These are phyloP conservation scores for Otocyon megalotis DNA, from an alignment of 2,113 vertebrate genomes.

Conservation along the genomic window DNA sequence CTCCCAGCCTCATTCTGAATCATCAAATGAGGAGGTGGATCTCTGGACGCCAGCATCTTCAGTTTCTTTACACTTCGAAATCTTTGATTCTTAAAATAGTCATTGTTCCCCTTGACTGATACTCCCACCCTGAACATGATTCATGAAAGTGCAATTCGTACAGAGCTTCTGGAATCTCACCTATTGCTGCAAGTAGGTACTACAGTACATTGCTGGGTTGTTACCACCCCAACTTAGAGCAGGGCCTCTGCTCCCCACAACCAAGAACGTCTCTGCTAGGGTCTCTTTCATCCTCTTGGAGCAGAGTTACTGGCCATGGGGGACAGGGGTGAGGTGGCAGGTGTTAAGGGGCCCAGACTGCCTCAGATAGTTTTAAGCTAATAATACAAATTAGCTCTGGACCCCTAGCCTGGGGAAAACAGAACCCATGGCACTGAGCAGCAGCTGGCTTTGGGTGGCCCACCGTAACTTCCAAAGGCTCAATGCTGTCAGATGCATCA, in stretches of 20 bases:
- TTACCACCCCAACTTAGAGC: neutral
- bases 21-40: neutral
- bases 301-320: neutral
- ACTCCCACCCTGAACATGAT: neutral
- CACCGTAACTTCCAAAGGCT: neutral
- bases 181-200: neutral
- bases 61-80: neutral
- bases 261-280: neutral
- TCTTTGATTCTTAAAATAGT: constrained; percentile 49
- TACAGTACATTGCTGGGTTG: neutral
- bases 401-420: neutral
- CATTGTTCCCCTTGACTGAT: neutral
- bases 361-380: neutral
- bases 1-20: neutral
- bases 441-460: neutral
- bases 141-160: neutral
- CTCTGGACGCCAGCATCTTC: neutral
- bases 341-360: neutral
- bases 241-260: neutral
- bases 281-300: neutral
- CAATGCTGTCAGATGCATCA: neutral
- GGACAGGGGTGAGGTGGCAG: neutral
- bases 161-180: neutral
- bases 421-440: neutral
- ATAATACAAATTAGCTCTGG: neutral